These are phyloP conservation scores for Lathronympha strigana DNA, from an alignment of 2,888 invertebrate species.

Conservation along the genomic window DNA sequence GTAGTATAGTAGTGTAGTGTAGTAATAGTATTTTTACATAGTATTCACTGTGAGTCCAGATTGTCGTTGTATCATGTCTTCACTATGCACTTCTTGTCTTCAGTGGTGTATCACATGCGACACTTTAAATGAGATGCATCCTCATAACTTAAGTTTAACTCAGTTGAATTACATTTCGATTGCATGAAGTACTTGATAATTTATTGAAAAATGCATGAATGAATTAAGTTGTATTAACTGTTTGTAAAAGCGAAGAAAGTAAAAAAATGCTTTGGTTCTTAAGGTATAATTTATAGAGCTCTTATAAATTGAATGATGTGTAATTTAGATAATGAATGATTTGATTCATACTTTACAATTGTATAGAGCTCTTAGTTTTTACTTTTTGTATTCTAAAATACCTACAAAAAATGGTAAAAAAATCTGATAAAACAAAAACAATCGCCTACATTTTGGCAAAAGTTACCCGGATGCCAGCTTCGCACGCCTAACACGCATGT, in stretches of 20 bases:
- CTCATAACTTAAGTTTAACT: not conserved
- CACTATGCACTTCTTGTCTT: not conserved
- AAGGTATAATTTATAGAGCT: too few species aligned
- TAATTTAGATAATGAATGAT: too few species aligned
- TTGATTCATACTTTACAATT: too few species aligned
- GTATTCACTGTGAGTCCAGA: not conserved
- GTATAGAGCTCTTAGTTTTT: too few species aligned
- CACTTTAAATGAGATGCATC: not conserved
- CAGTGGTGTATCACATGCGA: not conserved
- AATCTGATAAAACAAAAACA: too few species aligned
- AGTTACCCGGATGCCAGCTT: constrained; percentile 9
- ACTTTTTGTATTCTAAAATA: too few species aligned
- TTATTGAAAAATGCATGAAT: not conserved
- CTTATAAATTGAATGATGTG: too few species aligned
- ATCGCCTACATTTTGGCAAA: not conserved
- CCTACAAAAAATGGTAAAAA: too few species aligned
- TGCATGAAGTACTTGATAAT: not conserved
- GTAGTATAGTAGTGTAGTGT: too few species aligned
- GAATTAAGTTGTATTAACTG: too few species aligned
- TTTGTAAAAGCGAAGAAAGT: too few species aligned
- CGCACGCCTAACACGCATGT: constrained; percentile 29
- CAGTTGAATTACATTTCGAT: not conserved
- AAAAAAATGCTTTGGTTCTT: too few species aligned
- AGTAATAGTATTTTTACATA: not conserved
- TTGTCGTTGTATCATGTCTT: not conserved